These are phyloP conservation scores for Fulica atra DNA, from an alignment of 2,113 vertebrate genomes.

Conservation along the genomic window DNA sequence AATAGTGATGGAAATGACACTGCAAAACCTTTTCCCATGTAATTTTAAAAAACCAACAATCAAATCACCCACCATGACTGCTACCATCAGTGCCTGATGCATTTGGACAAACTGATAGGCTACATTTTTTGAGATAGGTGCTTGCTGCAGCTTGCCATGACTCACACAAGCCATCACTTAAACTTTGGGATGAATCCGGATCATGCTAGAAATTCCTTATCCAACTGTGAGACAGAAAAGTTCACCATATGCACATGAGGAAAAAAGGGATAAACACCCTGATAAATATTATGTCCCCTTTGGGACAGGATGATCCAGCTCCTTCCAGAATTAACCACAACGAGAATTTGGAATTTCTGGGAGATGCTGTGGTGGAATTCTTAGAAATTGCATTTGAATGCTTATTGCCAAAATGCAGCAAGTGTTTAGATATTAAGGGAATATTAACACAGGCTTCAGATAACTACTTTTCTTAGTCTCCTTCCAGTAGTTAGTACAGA, in stretches of 20 bases:
- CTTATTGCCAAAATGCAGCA: not conserved
- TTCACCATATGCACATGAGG: constrained; percentile 99
- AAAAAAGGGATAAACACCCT: constrained; percentile 83
- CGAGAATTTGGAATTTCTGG: no score
- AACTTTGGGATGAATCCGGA: constrained; percentile 99
- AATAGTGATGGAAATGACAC: not conserved
- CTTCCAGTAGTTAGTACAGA: not conserved
- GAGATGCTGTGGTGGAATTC: no score
- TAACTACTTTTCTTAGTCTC: not conserved
- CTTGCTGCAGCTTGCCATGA: constrained; percentile 90
- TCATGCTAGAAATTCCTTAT: constrained; percentile 96
- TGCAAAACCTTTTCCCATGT: not conserved
- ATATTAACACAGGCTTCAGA: not conserved
- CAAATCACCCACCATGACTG: no score
- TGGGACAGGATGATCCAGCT: no score
- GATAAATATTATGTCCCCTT: no score
- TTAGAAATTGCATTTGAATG: not conserved
- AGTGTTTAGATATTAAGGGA: not conserved
- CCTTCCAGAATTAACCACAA: no score
- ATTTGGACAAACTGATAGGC: no score
- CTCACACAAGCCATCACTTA: constrained; percentile 97
- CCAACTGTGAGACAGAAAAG: constrained; percentile 97
- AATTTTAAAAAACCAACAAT: not conserved
- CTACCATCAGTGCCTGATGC: no score
- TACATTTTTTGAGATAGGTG: no score